Evolutionary conservation across 2,113 vertebrate genomes (phyloP), one percentile per base, ranked within the genome.

Genomic region (Oceanodroma tethys): DNA sequence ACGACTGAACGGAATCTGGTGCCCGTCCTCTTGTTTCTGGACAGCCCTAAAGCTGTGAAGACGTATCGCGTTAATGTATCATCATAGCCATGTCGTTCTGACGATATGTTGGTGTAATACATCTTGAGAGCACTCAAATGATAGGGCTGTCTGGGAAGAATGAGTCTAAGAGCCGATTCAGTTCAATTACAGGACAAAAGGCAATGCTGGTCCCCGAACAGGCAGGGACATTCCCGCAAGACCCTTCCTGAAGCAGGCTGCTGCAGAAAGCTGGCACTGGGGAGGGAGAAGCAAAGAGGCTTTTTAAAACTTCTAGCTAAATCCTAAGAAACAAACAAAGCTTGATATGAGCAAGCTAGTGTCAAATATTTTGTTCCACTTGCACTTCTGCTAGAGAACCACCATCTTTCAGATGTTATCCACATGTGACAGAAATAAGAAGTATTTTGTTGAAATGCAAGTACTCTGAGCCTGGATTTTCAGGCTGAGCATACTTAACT

Each of bases 61-160:
- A 97, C 91, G 47, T 93, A 86, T 95, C 75, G 71, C 71, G 45
- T 82, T 86, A 94, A 94, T 95, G 95, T 52, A 90, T 97, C 98
- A 96, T 93, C 86, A 68, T 38, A 94, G 82, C 95, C 43, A 65
- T 91, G 97, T 92, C 96, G 38, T 86, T 68, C 76, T 73, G 96
- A 91, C 62, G n/a, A 92, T 94, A 48, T 94, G 96, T 97, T 95
- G 95, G 87, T 89, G 93, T 92, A 75, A 95, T 95, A 94, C 81
- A 96, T 97, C 97, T 97, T 96, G 68, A 68, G 79, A 90, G 86
- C 81, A 19, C 95, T 95, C 93, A n/a, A 42, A 62, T 82, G 93
- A 95, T 93, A 36, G 90, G 53, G 89, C 93, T 97, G 97, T 94
- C 95, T 83, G 48, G 59, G 71, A 85, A 52, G 81, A 88, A 84